Conservation (phyloP, 2,888 invertebrate genomes). For the Orchestes rusci region DNA sequence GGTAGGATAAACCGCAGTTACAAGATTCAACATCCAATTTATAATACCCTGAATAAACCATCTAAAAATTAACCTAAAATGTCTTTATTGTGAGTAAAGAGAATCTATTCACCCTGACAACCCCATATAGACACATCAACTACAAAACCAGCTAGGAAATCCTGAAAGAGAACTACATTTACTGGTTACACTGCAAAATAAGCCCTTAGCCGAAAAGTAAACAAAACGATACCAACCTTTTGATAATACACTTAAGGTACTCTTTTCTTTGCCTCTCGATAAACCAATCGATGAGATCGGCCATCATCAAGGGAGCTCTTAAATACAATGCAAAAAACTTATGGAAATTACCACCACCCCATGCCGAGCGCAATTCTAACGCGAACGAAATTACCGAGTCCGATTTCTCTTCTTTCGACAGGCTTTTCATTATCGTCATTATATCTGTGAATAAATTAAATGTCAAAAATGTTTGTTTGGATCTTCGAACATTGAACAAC, state of each 20-base stretch:
- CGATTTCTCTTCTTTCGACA: conserved; percentile 68
- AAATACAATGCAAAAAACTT: conserved; percentile 88
- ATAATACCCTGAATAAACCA: too few species aligned
- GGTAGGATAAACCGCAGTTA: too few species aligned
- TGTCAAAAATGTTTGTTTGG: too few species aligned
- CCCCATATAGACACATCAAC: too few species aligned
- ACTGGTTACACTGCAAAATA: neutral
- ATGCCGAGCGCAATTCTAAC: conserved; percentile 82
- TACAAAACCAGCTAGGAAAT: too few species aligned
- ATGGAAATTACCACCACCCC: conserved; percentile 88
- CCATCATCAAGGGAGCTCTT: conserved; percentile 88
- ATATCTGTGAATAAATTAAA: conserved; percentile 63
- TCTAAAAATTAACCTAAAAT: too few species aligned
- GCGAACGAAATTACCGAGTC: conserved; percentile 82
- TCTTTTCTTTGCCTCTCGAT: conserved; percentile 87
- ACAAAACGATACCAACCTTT: conserved; percentile 79
- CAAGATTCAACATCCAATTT: too few species aligned
- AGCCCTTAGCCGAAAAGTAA: conserved; percentile 2
- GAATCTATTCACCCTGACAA: too few species aligned
- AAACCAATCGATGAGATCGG: conserved; percentile 97
- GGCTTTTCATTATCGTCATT: conserved; percentile 78
- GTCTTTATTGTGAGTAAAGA: too few species aligned
- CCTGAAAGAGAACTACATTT: too few species aligned
- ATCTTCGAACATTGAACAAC: too few species aligned
- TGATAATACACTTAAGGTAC: conserved; percentile 87